A percentile compares a stretch with the other conserved stretches of the same genome.
Conservation (phyloP, 1,140 invertebrate genomes). For the Drosophila trapezifrons region DNA sequence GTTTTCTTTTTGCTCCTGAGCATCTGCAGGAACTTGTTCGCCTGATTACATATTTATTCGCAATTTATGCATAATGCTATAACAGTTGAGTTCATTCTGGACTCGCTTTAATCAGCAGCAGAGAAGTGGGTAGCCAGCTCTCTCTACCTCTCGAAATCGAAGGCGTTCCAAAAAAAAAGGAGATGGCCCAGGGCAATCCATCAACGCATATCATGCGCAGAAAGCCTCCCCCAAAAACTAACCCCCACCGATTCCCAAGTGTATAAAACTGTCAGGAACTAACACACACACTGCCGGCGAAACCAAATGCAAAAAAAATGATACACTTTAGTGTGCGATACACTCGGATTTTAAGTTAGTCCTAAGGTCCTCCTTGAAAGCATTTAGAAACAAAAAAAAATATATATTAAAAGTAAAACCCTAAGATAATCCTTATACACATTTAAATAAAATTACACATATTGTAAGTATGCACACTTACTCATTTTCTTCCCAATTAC, state of each 20-base stretch:
- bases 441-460: background rate
- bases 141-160: constrained; percentile 17
- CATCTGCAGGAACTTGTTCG: constrained; percentile 70
- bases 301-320: constrained; percentile 8
- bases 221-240: constrained; percentile 17
- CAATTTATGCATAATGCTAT: constrained; percentile 77
- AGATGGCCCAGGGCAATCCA: constrained; percentile 55
- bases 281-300: background rate
- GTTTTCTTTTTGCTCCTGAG: constrained; percentile 40
- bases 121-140: background rate
- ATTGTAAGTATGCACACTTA: background rate
- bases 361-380: constrained; percentile 27
- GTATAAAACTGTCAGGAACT: constrained; percentile 72
- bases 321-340: constrained; percentile 21
- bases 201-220: constrained; percentile 49
- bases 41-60: constrained; percentile 79
- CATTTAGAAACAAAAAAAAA: constrained; percentile 5
- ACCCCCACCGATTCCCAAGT: constrained; percentile 30
- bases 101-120: constrained; percentile 54
- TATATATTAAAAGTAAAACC: background rate
- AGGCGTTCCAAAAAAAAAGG: constrained; percentile 19
- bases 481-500: background rate
- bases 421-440: no score
- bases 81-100: constrained; percentile 40
- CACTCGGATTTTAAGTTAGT: constrained; percentile 29